phyloP scores from a whole-genome alignment of 2,888 invertebrate species.

The Drosophila subquinaria region DNA sequence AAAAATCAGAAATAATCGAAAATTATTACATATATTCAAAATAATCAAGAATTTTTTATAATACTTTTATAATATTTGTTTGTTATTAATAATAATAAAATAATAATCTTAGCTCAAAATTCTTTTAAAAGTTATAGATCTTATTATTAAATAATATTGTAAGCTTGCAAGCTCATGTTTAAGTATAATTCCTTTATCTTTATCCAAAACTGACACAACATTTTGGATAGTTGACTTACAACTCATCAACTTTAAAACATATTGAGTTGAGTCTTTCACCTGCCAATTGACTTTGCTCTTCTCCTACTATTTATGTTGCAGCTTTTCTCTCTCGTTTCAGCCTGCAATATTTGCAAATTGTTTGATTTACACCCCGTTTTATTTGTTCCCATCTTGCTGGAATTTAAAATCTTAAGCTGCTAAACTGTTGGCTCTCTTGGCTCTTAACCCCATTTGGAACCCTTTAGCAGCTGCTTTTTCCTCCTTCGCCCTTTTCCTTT shows the following conservation, averaged over 20 bases:
- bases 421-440: constrained; percentile 48
- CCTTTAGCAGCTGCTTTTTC: constrained; percentile 34
- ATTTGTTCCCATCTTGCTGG: background rate
- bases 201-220: background rate
- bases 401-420: constrained; percentile 49
- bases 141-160: too few relatives aligned
- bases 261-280: constrained; percentile 5
- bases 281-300: background rate
- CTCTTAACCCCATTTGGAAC: constrained; percentile 58
- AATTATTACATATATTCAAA: too few relatives aligned
- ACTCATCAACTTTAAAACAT: background rate
- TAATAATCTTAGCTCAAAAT: too few relatives aligned
- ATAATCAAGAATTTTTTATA: too few relatives aligned
- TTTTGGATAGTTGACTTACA: background rate
- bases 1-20: too few relatives aligned
- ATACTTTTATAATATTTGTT: too few relatives aligned
- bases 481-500: background rate
- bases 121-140: too few relatives aligned
- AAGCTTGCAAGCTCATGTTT: too few relatives aligned
- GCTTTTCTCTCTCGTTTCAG: background rate
- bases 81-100: too few relatives aligned
- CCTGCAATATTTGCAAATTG: constrained; percentile 34
- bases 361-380: constrained; percentile 32
- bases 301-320: too few relatives aligned
- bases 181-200: background rate